A percentile compares a stretch with the other conserved stretches of the same genome.
These are phyloP conservation scores for Gymnoscelis rufifasciata DNA, from an alignment of 2,888 invertebrate genomes.

Conservation along the genomic window DNA sequence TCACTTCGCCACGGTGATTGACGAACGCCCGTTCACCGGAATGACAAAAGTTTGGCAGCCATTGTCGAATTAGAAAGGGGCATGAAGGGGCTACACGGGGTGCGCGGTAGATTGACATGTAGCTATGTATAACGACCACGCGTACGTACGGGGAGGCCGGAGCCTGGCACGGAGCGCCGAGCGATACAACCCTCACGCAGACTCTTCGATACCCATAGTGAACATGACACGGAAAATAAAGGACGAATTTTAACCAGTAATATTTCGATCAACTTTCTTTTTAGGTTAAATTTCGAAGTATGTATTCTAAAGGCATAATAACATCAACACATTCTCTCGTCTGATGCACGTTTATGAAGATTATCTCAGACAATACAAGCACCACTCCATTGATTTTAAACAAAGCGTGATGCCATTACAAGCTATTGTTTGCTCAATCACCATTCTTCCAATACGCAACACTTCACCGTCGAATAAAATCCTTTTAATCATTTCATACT, in stretches of 20 bases:
- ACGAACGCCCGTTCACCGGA: constrained; percentile 31
- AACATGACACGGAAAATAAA: constrained; percentile 48
- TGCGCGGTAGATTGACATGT: constrained; percentile 40
- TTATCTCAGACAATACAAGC: constrained; percentile 53
- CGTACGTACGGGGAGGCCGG: constrained; percentile 52
- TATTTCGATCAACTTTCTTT: not conserved
- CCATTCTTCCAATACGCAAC: constrained; percentile 44
- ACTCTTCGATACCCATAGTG: constrained; percentile 41
- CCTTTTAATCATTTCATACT: no score
- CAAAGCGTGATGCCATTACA: constrained; percentile 61
- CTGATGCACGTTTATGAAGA: constrained; percentile 18
- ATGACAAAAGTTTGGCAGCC: constrained; percentile 29
- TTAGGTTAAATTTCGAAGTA: not conserved
- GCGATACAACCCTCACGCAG: constrained; percentile 59
- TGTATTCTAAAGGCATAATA: constrained; percentile 13
- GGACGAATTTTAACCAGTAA: not conserved
- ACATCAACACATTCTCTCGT: constrained; percentile 17
- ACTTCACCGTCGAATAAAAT: constrained; percentile 37
- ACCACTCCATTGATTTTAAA: constrained; percentile 61
- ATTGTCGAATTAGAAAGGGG: constrained; percentile 36
- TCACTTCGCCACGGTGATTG: constrained; percentile 39
- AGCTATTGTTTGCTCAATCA: constrained; percentile 64
- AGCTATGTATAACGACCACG: constrained; percentile 50
- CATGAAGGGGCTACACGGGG: constrained; percentile 31
- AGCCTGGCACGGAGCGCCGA: constrained; percentile 66